Evolutionary conservation across 2,888 invertebrate species (phyloP).

Genomic region (Matsumyia berberina): DNA sequence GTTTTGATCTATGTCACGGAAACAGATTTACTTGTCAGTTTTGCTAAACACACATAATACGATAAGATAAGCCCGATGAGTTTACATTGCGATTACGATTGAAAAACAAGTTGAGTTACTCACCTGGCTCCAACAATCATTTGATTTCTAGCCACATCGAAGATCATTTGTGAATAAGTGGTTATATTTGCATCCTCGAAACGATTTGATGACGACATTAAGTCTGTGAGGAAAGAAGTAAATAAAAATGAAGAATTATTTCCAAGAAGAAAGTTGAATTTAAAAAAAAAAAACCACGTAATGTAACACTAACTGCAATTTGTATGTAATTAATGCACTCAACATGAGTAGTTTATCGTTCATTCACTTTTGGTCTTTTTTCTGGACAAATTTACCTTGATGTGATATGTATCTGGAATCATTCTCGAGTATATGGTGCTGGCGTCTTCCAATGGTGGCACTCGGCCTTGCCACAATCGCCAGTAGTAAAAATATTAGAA

Average conservation of each 20-base stretch:
- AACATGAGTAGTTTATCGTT: slow-evolving; percentile 3
- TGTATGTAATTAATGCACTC: slow-evolving; percentile 22
- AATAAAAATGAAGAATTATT: slow-evolving; percentile 7
- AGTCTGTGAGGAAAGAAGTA: slow-evolving; percentile 86
- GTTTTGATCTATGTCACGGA: neutral
- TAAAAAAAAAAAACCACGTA: slow-evolving; percentile 11
- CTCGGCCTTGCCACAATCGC: slow-evolving; percentile 29
- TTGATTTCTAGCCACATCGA: slow-evolving; percentile 94
- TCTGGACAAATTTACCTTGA: slow-evolving; percentile 80
- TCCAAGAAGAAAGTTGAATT: slow-evolving; percentile 9
- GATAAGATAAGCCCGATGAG: slow-evolving; percentile 59
- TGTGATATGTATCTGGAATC: slow-evolving; percentile 84
- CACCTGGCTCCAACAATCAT: slow-evolving; percentile 95
- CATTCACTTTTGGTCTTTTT: neutral
- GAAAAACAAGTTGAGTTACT: slow-evolving; percentile 81
- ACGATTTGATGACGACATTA: slow-evolving; percentile 87
- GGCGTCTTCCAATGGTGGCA: slow-evolving; percentile 31
- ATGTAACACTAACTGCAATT: slow-evolving; percentile 46
- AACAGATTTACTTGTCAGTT: slow-evolving; percentile 33
- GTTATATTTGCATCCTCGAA: slow-evolving; percentile 90
- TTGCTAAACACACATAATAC: slow-evolving; percentile 1
- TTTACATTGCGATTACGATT: slow-evolving; percentile 46
- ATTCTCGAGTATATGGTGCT: slow-evolving; percentile 77
- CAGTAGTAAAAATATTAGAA: slow-evolving; percentile 40
- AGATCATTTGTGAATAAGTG: slow-evolving; percentile 92